A percentile compares a stretch with the other conserved stretches of the same genome.
phyloP scores from a whole-genome alignment of 1,140 invertebrate species.

The Helicorthomorpha holstii region DNA sequence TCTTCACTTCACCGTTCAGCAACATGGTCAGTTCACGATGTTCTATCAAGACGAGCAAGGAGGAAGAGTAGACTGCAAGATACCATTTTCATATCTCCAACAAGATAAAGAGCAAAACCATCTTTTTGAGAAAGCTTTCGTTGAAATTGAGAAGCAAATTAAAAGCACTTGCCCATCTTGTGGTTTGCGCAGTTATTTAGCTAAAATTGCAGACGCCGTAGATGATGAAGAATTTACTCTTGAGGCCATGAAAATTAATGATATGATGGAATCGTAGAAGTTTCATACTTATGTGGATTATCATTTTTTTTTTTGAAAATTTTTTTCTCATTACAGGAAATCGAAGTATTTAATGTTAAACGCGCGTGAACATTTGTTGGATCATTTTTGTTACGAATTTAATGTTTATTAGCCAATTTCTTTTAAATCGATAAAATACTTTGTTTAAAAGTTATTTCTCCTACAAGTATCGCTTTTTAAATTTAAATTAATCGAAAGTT shows the following conservation, averaged over 20 bases:
- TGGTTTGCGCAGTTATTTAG: slow-evolving; percentile 40
- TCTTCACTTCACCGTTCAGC: slow-evolving; percentile 53
- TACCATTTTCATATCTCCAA: slow-evolving; percentile 13
- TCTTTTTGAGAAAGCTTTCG: slow-evolving; percentile 8
- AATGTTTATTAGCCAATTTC: no score
- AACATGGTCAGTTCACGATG: slow-evolving; percentile 14
- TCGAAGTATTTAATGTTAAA: no score
- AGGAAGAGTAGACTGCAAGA: slow-evolving; percentile 9
- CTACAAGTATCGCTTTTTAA: no score
- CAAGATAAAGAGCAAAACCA: slow-evolving; percentile 5
- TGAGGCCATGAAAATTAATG: slow-evolving; percentile 51
- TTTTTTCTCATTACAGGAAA: no score
- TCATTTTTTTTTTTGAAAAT: no score
- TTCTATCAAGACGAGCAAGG: slow-evolving; percentile 9
- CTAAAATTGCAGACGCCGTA: slow-evolving; percentile 43
- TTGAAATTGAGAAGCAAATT: slow-evolving; percentile 3
- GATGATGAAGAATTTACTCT: slow-evolving; percentile 49
- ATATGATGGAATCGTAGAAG: slow-evolving; percentile 36
- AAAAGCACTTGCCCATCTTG: slow-evolving; percentile 25
- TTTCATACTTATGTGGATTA: neutral
- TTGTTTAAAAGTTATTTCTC: no score
- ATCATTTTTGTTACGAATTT: no score
- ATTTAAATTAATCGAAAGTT: no score
- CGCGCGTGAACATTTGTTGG: no score
- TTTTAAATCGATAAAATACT: no score